These are phyloP conservation scores for Myripristis murdjan DNA, from an alignment of 2,797 vertebrate species.

Conservation along the genomic window DNA sequence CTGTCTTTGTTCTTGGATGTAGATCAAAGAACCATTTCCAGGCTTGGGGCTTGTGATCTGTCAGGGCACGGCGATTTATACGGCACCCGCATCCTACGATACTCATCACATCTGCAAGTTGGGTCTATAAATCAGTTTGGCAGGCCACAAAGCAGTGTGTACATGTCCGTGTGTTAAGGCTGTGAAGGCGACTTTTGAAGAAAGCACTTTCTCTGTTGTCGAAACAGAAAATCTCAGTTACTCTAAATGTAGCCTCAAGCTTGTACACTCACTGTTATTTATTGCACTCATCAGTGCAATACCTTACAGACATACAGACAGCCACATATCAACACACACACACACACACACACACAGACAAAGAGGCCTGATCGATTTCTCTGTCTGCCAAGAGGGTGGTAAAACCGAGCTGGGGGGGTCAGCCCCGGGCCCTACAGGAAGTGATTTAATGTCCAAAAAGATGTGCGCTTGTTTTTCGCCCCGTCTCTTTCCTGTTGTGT, in stretches of 20 bases:
- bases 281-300: slow-evolving; percentile 39
- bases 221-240: slow-evolving; percentile 20
- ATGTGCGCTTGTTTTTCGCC: slow-evolving; percentile 84
- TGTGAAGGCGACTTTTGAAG: slow-evolving; percentile 8
- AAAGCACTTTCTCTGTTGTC: slow-evolving; percentile 18
- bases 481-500: slow-evolving; percentile 88
- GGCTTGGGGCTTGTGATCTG: slow-evolving; percentile 61
- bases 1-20: slow-evolving; percentile 75
- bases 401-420: slow-evolving; percentile 43
- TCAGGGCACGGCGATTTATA: slow-evolving; percentile 67
- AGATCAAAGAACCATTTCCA: slow-evolving; percentile 69
- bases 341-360: slow-evolving; percentile 2
- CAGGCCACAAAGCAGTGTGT: slow-evolving; percentile 13
- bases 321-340: slow-evolving; percentile 6
- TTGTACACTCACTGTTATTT: slow-evolving; percentile 22
- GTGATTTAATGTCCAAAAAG: slow-evolving; percentile 89
- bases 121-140: slow-evolving; percentile 57
- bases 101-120: slow-evolving; percentile 75
- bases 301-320: slow-evolving; percentile 7
- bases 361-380: slow-evolving; percentile 52
- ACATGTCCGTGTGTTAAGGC: neutral
- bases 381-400: slow-evolving; percentile 48
- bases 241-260: slow-evolving; percentile 1
- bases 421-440: slow-evolving; percentile 81
- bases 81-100: slow-evolving; percentile 61